These are phyloP conservation scores for Plutomurus gul DNA, from an alignment of 1,140 invertebrate genomes.

Conservation along the genomic window DNA sequence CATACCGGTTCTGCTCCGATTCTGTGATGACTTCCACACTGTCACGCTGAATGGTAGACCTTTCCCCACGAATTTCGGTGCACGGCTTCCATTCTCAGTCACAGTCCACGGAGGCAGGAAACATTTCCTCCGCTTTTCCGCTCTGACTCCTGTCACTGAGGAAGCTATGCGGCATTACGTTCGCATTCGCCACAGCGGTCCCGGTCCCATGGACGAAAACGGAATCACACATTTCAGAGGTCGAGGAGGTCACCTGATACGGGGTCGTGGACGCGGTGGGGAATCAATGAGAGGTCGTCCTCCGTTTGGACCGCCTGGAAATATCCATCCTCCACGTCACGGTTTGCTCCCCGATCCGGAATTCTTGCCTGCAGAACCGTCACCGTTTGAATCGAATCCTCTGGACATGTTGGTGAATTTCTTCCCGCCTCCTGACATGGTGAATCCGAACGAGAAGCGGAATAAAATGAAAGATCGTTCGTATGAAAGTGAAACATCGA, in stretches of 20 bases:
- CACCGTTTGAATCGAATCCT: background rate
- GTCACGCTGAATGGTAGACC: constrained; percentile 81
- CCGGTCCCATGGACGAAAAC: background rate
- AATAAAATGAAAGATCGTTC: background rate
- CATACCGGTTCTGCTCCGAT: constrained; percentile 74
- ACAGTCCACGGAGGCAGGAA: constrained; percentile 72
- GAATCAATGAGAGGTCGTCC: background rate
- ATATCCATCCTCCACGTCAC: background rate
- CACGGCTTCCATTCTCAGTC: constrained; percentile 80
- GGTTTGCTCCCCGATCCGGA: background rate
- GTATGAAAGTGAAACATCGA: constrained; percentile 13
- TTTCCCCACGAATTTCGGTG: constrained; percentile 82
- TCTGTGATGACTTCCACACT: constrained; percentile 74
- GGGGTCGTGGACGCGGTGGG: background rate
- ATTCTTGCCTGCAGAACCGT: background rate
- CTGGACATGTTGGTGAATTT: constrained; percentile 33
- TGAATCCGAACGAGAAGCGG: background rate
- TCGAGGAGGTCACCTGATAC: background rate
- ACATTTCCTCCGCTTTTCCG: constrained; percentile 81
- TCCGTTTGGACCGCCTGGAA: background rate
- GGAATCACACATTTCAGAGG: background rate
- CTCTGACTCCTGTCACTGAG: constrained; percentile 72
- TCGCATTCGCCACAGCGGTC: background rate
- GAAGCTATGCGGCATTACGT: constrained; percentile 13
- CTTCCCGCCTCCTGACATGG: background rate